phyloP scores from a whole-genome alignment of 2,888 invertebrate genomes.

The Chymomyza fuscimana region DNA sequence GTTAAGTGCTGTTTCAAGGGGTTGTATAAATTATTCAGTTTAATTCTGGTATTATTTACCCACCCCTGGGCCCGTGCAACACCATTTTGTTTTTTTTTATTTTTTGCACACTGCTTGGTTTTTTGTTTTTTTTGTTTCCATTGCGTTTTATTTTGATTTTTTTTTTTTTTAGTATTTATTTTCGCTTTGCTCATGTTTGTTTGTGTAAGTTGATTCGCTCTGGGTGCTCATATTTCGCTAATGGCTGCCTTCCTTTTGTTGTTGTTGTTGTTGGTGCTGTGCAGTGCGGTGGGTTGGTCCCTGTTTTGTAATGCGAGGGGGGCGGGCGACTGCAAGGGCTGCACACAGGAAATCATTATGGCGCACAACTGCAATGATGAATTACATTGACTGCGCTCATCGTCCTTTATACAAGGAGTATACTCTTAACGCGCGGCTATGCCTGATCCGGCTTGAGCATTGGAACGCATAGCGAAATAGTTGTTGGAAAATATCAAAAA shows the following conservation, averaged over 20 bases:
- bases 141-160: neutral
- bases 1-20: slow-evolving; percentile 68
- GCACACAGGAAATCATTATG: slow-evolving; percentile 71
- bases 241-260: slow-evolving; percentile 59
- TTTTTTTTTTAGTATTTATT: neutral
- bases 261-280: slow-evolving; percentile 26
- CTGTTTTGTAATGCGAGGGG: slow-evolving; percentile 14
- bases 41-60: slow-evolving; percentile 59
- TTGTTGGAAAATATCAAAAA: no score
- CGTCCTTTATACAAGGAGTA: neutral
- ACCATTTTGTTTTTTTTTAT: slow-evolving; percentile 2
- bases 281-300: slow-evolving; percentile 25
- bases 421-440: neutral
- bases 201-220: slow-evolving; percentile 54
- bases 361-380: slow-evolving; percentile 72
- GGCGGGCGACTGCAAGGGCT: slow-evolving; percentile 18
- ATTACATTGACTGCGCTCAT: slow-evolving; percentile 51
- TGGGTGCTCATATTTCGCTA: slow-evolving; percentile 74
- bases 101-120: neutral
- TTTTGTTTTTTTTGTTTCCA: neutral
- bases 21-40: slow-evolving; percentile 74
- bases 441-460: no score
- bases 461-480: no score
- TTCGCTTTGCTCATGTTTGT: no score
- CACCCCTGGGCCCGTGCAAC: neutral